These are phyloP conservation scores for Cynopterus sphinx DNA, from an alignment of 2,797 vertebrate genomes.

Conservation along the genomic window DNA sequence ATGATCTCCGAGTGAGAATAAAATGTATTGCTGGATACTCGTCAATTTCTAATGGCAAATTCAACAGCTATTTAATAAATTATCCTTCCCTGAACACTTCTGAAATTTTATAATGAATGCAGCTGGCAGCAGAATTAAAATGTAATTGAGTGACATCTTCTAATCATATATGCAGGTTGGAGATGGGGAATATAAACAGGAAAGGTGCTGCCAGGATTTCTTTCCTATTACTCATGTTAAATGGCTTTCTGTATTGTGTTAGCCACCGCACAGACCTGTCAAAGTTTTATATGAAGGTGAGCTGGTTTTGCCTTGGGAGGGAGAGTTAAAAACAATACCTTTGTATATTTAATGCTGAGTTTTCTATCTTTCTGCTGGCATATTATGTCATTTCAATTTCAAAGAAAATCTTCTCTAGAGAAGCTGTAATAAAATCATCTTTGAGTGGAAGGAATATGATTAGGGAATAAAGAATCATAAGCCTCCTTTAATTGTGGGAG, in stretches of 20 bases:
- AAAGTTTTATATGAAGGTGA: background rate
- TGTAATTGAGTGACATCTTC: constrained; percentile 36
- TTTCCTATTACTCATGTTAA: constrained; percentile 10
- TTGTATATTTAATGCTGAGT: background rate
- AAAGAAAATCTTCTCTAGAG: constrained; percentile 18
- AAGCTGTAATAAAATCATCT: constrained; percentile 51
- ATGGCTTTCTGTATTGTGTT: constrained; percentile 23
- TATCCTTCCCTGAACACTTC: constrained; percentile 72
- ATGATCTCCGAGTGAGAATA: background rate
- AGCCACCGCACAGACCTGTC: background rate
- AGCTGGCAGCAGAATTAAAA: constrained; percentile 58
- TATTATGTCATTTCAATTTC: constrained; percentile 53
- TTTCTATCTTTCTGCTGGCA: constrained; percentile 28
- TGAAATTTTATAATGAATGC: constrained; percentile 74
- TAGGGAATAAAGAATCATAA: background rate
- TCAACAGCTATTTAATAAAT: constrained; percentile 77
- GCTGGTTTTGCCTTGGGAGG: constrained; percentile 38
- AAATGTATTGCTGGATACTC: constrained; percentile 64
- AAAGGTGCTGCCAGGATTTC: background rate
- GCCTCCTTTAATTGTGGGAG: background rate
- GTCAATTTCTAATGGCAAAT: constrained; percentile 77
- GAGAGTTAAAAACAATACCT: constrained; percentile 32
- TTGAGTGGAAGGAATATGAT: background rate
- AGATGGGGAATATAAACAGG: background rate
- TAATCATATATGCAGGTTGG: constrained; percentile 52